A percentile compares a stretch with the other conserved stretches of the same genome.
Evolutionary conservation across 2,113 vertebrate genomes (phyloP).

Genomic region (Phrynocephalus versicolor): DNA sequence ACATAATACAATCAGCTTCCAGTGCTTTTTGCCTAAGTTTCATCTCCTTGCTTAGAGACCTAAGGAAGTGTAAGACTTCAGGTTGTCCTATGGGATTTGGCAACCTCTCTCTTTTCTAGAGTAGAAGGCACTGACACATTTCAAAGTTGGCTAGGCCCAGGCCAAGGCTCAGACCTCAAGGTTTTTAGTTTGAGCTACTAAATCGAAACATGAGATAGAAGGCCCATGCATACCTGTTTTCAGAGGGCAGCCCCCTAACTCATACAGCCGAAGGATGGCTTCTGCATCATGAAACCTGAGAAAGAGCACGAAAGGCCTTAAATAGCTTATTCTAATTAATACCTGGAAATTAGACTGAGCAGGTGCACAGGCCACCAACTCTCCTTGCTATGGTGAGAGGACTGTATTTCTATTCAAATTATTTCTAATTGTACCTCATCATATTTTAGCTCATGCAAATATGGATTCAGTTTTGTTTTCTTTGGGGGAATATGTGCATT

Average conservation of each 20-base stretch:
- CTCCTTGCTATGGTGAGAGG: background rate
- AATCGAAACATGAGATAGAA: slow-evolving; percentile 3
- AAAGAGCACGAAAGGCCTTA: background rate
- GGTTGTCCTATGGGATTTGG: no score
- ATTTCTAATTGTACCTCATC: no score
- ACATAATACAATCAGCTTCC: no score
- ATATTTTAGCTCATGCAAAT: background rate
- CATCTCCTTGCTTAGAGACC: no score
- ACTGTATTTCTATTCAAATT: background rate
- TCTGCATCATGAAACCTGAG: background rate
- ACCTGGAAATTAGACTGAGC: background rate
- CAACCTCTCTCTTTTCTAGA: background rate
- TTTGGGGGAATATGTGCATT: background rate
- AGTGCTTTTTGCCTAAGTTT: no score
- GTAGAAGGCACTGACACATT: background rate
- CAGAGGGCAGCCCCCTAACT: background rate
- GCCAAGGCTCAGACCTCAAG: background rate
- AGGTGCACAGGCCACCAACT: background rate
- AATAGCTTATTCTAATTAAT: background rate
- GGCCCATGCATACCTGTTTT: background rate
- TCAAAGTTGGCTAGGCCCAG: background rate
- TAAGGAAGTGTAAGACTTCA: no score
- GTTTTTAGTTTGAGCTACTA: background rate
- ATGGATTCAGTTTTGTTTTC: background rate
- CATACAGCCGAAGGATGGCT: background rate